These are phyloP conservation scores for Globodera rostochiensis DNA, from an alignment of 1,140 invertebrate species.

Conservation along the genomic window DNA sequence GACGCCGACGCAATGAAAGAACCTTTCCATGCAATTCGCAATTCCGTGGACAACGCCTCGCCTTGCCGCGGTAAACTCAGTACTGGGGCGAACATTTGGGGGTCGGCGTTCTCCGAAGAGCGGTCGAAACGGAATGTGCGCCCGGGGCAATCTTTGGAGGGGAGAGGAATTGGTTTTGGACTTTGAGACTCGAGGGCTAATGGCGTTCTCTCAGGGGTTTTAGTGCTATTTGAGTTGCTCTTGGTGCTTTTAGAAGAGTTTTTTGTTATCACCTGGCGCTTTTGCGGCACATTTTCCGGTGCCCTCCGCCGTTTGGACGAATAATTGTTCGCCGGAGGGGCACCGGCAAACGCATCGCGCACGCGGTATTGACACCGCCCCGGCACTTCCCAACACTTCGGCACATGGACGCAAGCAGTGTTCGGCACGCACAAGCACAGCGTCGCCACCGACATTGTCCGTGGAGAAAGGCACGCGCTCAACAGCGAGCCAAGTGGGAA, in stretches of 20 bases:
- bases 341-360: conserved; percentile 27
- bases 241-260: no score
- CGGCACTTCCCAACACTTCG: conserved; percentile 11
- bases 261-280: conserved; percentile 4
- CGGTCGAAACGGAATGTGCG: conserved; percentile 7
- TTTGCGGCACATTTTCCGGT: conserved; percentile 24
- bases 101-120: background rate
- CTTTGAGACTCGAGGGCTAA: background rate
- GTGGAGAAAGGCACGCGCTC: conserved; percentile 1
- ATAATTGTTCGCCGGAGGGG: conserved; percentile 20
- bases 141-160: conserved; percentile 16
- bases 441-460: background rate
- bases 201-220: background rate
- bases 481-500: conserved; percentile 2
- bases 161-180: background rate
- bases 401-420: conserved; percentile 17
- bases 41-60: conserved; percentile 9
- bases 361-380: background rate
- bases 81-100: background rate
- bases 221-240: no score
- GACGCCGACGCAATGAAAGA: background rate
- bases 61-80: conserved; percentile 13
- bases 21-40: conserved; percentile 34
- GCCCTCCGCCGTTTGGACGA: conserved; percentile 26
- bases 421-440: conserved; percentile 8